phyloP scores from a whole-genome alignment of 1,140 invertebrate genomes.

The Ooceraea biroi region DNA sequence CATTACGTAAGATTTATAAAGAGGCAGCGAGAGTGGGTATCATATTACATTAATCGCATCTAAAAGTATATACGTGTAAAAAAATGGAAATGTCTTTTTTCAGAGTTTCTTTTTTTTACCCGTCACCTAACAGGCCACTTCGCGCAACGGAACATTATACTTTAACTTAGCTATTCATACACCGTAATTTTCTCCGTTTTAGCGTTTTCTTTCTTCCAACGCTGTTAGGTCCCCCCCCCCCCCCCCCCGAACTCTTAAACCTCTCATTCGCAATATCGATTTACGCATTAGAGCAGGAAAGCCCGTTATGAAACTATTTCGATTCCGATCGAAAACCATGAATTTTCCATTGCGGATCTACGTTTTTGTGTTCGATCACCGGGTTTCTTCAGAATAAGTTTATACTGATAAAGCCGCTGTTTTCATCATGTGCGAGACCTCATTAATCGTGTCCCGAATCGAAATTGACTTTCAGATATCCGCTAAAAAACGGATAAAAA shows the following conservation, averaged over 20 bases:
- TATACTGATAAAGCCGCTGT: too few relatives aligned
- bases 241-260: constrained; percentile 50
- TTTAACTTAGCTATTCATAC: constrained; percentile 51
- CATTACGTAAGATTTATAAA: constrained; percentile 79
- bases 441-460: too few relatives aligned
- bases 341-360: too few relatives aligned
- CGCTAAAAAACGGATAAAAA: too few relatives aligned
- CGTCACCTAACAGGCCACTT: constrained; percentile 59
- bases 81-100: constrained; percentile 62
- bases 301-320: too few relatives aligned
- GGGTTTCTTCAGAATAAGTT: too few relatives aligned
- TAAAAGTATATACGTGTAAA: constrained; percentile 62
- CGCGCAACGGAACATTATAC: constrained; percentile 45
- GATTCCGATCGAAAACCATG: too few relatives aligned
- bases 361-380: too few relatives aligned
- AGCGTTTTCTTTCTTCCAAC: constrained; percentile 10
- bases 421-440: too few relatives aligned
- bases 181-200: constrained; percentile 12
- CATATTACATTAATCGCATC: constrained; percentile 75
- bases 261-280: constrained; percentile 35
- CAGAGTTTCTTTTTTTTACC: constrained; percentile 53
- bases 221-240: too few relatives aligned
- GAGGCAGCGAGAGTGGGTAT: constrained; percentile 68
- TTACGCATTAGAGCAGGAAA: background rate
- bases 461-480: too few relatives aligned